phyloP scores from a whole-genome alignment of 2,113 vertebrate genomes.

The Eclectus roratus region DNA sequence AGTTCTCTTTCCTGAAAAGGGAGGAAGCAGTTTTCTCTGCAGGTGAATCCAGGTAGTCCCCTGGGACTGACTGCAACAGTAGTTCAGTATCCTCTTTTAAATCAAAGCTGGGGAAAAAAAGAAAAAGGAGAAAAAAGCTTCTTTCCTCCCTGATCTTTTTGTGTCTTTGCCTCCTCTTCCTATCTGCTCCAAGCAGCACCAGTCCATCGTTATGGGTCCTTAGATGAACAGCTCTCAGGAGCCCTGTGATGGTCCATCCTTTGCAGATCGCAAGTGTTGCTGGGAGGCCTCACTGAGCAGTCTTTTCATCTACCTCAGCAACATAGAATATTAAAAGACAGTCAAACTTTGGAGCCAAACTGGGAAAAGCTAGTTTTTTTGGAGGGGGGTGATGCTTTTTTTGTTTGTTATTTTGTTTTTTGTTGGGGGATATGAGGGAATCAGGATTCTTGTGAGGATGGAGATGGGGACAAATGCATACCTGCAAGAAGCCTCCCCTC shows the following conservation, averaged over 20 bases:
- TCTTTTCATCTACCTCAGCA: background rate
- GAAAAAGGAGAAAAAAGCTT: background rate
- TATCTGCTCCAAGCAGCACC: background rate
- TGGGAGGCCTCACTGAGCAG: background rate
- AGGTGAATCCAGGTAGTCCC: conserved; percentile 14
- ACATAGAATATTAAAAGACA: background rate
- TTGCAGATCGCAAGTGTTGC: background rate
- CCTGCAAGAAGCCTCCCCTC: background rate
- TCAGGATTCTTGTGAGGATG: background rate
- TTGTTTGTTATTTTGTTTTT: background rate
- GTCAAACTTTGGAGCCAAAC: background rate
- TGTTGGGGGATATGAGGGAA: background rate
- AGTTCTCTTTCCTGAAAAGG: conserved; percentile 11
- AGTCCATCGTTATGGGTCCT: background rate
- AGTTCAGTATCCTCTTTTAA: background rate
- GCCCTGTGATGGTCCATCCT: background rate
- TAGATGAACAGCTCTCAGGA: background rate
- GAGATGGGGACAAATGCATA: background rate
- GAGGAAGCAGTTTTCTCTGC: background rate
- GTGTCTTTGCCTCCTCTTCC: background rate
- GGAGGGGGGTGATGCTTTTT: background rate
- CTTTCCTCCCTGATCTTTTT: background rate
- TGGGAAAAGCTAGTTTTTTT: background rate
- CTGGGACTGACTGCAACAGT: background rate
- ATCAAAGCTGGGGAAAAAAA: background rate